A percentile compares a stretch with the other conserved stretches of the same genome.
Evolutionary conservation across 2,113 vertebrate genomes (phyloP).

Genomic region (Notarius quadriscutis): DNA sequence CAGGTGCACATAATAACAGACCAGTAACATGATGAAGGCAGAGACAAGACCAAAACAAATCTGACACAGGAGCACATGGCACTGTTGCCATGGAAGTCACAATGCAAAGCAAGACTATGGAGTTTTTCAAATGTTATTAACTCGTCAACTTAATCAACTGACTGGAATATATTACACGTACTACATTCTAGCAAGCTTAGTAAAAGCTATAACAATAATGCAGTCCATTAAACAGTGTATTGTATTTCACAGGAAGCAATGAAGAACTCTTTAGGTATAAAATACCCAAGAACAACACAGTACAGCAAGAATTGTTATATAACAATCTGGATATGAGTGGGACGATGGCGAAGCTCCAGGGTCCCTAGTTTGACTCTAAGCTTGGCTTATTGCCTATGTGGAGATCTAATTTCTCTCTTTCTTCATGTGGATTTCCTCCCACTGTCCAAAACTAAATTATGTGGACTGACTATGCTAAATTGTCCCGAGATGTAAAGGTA

Average conservation of each 20-base stretch:
- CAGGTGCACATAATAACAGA: not conserved
- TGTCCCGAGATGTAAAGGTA: not conserved
- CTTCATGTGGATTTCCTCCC: not conserved
- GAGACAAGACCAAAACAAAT: not conserved
- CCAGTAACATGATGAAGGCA: not conserved
- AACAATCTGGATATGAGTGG: not conserved
- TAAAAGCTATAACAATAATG: not conserved
- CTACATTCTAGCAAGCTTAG: not conserved
- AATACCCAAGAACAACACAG: not conserved
- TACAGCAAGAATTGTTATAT: not conserved
- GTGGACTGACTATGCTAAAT: not conserved
- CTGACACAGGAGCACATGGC: not conserved
- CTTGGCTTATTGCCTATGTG: not conserved
- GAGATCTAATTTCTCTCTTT: too few species aligned
- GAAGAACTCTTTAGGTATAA: not conserved
- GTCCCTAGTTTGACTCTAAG: not conserved
- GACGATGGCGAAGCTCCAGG: not conserved
- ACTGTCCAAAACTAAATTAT: not conserved
- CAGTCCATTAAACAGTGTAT: not conserved
- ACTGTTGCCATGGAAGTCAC: not conserved
- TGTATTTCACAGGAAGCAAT: not conserved
- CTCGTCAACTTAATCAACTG: not conserved
- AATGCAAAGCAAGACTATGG: too few species aligned
- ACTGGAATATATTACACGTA: not conserved
- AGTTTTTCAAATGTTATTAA: slow-evolving; percentile 1